Percentiles rank a stretch among this genome's conserved stretches.
phyloP scores from a whole-genome alignment of 2,888 invertebrate genomes.

The Nymphalis c-album region DNA sequence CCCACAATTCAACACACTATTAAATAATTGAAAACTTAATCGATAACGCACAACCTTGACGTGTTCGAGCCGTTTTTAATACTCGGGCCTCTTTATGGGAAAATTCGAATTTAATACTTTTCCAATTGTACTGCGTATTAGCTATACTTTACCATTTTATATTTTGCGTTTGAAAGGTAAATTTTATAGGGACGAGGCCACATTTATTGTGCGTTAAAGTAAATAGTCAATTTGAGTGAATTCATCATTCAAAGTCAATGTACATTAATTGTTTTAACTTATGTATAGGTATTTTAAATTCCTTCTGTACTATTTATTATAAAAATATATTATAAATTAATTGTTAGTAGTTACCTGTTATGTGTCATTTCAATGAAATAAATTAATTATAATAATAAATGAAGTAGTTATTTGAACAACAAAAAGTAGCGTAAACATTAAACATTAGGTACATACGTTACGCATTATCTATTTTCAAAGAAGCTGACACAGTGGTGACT shows the following conservation, averaged over 20 bases:
- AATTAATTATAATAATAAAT: background rate
- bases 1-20: constrained; percentile 19
- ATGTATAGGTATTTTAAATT: too few relatives aligned
- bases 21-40: constrained; percentile 26
- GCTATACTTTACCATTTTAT: too few relatives aligned
- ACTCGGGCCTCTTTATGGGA: background rate
- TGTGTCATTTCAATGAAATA: too few relatives aligned
- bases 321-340: too few relatives aligned
- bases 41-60: constrained; percentile 28
- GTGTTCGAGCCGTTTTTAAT: background rate
- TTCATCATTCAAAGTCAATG: too few relatives aligned
- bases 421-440: background rate
- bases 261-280: too few relatives aligned
- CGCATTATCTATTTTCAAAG: constrained; percentile 29
- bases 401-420: background rate
- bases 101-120: background rate
- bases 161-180: too few relatives aligned
- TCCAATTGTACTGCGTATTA: background rate
- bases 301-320: too few relatives aligned
- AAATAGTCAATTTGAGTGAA: too few relatives aligned
- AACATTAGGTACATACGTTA: background rate
- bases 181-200: too few relatives aligned
- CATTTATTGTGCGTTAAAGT: too few relatives aligned
- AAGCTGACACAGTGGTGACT: constrained; percentile 34
- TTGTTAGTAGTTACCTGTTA: too few relatives aligned